Base-by-base conservation (phyloP, 1,140 invertebrate species). In the Acromyrmex echinatior region DNA sequence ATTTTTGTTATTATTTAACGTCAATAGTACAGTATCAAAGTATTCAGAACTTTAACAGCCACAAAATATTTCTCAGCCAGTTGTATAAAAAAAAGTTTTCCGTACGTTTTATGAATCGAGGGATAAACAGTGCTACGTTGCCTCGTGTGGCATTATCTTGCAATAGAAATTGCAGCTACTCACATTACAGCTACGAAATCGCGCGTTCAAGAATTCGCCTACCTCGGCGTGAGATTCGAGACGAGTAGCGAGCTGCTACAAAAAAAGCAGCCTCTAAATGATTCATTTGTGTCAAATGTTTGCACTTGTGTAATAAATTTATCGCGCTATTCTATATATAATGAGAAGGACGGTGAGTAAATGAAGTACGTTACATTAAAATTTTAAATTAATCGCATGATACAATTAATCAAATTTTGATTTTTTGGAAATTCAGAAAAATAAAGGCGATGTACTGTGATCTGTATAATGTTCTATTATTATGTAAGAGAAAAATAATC, bases 121-220 rank as follows among this genome's bases (percentile, higher is more conserved):
- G 18, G 18, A 49, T 21, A 63, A 51, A 76, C 45, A 49, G 10
- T 39, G 51, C 80, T 39, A 81, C 51, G 49, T 84, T 62, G 80
- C 39, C 35, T 73, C 58, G 76, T n/a, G 16, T 1, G 74, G 31
- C 25, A 25, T 88, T 78, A 56, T 78, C 53, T 79, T 78, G 51
- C 58, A 51, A 80, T 62, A 73, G 65, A 77, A 53, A 65, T 79
- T 56, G 51, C 51, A 86, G 49, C 51, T 58, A 51, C 73, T 88
- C 86, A 28, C 49, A 21, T 86, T 77, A 86, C 58, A 62, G 18
- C 65, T 86, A 28, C 35, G 51, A 79, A 71, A 86, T 88, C 76
- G 6, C 51, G 74, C 49, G 58, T 31, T 66, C 18, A 84, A 84
- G 60, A 76, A 85, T 87, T 74, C 31, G 80, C 70, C 9, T 84